A percentile compares a stretch with the other conserved stretches of the same genome.
These are phyloP conservation scores for Ataeniobius toweri DNA, from an alignment of 2,797 vertebrate species.

Conservation along the genomic window DNA sequence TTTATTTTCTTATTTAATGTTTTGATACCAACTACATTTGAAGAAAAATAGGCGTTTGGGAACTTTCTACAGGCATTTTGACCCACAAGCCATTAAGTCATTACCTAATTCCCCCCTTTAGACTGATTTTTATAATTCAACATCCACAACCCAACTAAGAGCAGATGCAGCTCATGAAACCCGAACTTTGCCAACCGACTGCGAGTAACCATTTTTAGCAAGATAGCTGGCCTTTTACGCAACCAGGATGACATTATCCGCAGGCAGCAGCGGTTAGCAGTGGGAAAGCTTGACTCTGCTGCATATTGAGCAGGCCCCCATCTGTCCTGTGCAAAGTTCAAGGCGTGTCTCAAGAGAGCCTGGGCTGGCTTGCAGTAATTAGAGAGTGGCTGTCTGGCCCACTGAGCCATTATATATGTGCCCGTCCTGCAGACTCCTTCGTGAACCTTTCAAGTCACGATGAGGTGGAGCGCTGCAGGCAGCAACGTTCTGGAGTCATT, in stretches of 20 bases:
- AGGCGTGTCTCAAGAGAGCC: conserved; percentile 78
- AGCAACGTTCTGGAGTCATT: conserved; percentile 51
- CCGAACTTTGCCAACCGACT: conserved; percentile 46
- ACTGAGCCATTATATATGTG: conserved; percentile 65
- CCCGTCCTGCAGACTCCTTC: conserved; percentile 66
- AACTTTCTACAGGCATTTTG: conserved; percentile 30
- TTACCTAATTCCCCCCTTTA: conserved; percentile 38
- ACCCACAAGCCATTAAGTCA: conserved; percentile 45
- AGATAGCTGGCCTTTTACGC: conserved; percentile 57
- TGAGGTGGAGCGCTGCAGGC: conserved; percentile 54
- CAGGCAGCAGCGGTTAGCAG: conserved; percentile 73
- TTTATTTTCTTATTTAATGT: conserved; percentile 40
- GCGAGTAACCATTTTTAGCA: conserved; percentile 73
- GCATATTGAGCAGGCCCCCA: conserved; percentile 75
- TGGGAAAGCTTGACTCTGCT: conserved; percentile 70
- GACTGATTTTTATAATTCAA: conserved; percentile 46
- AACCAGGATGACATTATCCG: conserved; percentile 79
- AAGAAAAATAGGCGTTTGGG: conserved; percentile 22
- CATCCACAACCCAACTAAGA: conserved; percentile 35
- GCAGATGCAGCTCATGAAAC: conserved; percentile 47
- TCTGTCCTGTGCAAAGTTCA: conserved; percentile 82
- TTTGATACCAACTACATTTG: conserved; percentile 36
- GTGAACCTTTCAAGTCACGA: conserved; percentile 70
- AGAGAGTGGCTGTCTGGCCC: conserved; percentile 79
- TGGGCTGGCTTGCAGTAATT: conserved; percentile 77